These are phyloP conservation scores for Cyclophora punctaria DNA, from an alignment of 2,888 invertebrate species.

Conservation along the genomic window DNA sequence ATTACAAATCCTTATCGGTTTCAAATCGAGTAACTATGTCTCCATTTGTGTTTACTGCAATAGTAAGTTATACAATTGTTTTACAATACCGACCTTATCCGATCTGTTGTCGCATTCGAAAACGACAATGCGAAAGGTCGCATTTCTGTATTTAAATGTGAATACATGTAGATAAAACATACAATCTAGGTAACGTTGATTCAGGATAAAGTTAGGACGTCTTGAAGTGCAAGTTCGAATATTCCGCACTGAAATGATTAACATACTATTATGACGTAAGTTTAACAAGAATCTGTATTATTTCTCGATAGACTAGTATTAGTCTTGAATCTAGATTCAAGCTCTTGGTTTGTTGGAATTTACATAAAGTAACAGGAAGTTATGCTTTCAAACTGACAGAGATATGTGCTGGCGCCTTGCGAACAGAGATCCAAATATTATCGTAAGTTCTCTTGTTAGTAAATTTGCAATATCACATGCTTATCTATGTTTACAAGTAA, in stretches of 20 bases:
- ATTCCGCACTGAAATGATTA: constrained; percentile 7
- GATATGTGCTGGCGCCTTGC: constrained; percentile 18
- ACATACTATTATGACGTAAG: constrained; percentile 4
- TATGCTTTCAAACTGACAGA: constrained; percentile 13
- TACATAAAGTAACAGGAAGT: constrained; percentile 17
- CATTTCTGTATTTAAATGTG: constrained; percentile 14
- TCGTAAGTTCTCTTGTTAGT: constrained; percentile 11
- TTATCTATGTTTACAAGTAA: constrained; percentile 28
- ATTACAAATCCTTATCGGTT: too few species aligned
- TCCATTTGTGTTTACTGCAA: constrained; percentile 15
- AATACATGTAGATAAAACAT: constrained; percentile 1
- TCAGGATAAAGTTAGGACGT: neutral
- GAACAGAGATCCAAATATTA: constrained; percentile 7
- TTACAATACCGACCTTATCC: constrained; percentile 15
- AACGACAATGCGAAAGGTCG: constrained; percentile 14
- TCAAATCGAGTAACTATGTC: neutral
- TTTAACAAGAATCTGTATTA: constrained; percentile 8
- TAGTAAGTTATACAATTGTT: constrained; percentile 10
- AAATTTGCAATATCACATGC: constrained; percentile 20
- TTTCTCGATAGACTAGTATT: constrained; percentile 9
- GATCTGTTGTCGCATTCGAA: constrained; percentile 13
- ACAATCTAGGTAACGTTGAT: neutral
- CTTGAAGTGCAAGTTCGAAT: neutral
- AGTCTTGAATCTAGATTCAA: constrained; percentile 7
- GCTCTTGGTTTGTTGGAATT: constrained; percentile 7